Evolutionary conservation across 1,140 invertebrate species (phyloP), one percentile per base, ranked within the genome.

Genomic region (Bombyx mandarina): DNA sequence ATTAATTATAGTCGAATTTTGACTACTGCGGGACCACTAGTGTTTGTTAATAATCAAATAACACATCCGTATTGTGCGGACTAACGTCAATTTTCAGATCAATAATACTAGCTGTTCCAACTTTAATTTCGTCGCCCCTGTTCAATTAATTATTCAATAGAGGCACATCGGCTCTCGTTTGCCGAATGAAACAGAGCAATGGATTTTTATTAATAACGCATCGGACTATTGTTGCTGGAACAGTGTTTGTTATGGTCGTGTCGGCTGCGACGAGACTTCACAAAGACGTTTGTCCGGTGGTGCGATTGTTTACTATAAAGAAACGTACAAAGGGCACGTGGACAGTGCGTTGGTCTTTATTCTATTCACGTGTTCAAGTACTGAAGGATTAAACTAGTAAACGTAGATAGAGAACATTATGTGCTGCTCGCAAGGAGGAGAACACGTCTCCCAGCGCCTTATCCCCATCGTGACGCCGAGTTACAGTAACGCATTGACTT

Each of bases 101-200:
- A 71, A 75, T 71, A 67, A 62, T 52, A 67, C 58, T 57, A 58
- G 59, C 54, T 46, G 54, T 60, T 62, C 64, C 44, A 66, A 73
- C 56, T 73, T 63, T 65, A 55, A 58, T 56, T 56, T 56, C 58
- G 61, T 68, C 68, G 66, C 59, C 71, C 71, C 60, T 61, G 53
- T 61, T 63, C 52, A 59, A 78, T 83, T 78, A 74, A 81, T 79
- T 78, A 83, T 83, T 83, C 78, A 81, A 67, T 65, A 68, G 69
- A 66, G 60, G 57, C 60, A 75, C 71, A 71, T 59, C 63, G 63
- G 64, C 65, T 62, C 56, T 71, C 61, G 58, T 64, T 49, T 60
- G 61, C 68, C 65, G 66, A 35, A 35, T 59, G 65, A 74, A 73
- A 77, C 70, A 67, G 66, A 62, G 61, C 72, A 66, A 66, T 62